Base-by-base conservation (phyloP, 2,797 vertebrate species). In the Kryptopterus vitreolus region DNA sequence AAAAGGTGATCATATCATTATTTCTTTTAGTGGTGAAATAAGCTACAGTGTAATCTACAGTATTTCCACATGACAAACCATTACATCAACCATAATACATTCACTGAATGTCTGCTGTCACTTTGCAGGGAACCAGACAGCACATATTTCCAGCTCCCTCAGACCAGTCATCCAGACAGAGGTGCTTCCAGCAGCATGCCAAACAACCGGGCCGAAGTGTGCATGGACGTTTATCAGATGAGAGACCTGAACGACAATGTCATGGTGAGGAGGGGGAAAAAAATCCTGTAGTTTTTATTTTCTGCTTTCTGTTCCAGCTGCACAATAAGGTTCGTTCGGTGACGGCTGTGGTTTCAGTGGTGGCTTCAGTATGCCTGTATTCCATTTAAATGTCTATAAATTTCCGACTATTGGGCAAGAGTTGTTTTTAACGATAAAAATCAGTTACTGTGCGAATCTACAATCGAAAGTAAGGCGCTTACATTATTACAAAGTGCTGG, bases 141-240 rank as follows among this genome's bases (percentile, higher is more conserved):
- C 91, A 99, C 96, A 65, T 99, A 98, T 88, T 99, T 95, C 1
- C 96, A 98, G 92, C 95, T 99, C 29, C 95, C 97, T 2, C 91
- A 93, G 2, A 85, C 94, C 48, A 92, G 87, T 82, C 94, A 95
- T 74, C 72, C 82, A 0, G 91, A 92, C 4, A 82, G 77, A 0
- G 88, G 91, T 58, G 90, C 92, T 4, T 92, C 88, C 0, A 89
- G 88, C 86, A 91, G 88, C 87, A 86, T 90, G 48, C 87, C 90
- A 0, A 90, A 93, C 73, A 90, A 89, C 83, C 87, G 92, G 26
- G 86, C 92, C 0, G 96, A 96, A 76, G 91, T 95, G 53, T 93
- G 94, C 15, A 95, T 98, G 97, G 95, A 96, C 0, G 93, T 96
- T 80, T 99, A 97, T 90, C 96, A 97, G 75, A 95, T 99, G 94